Percentiles rank a stretch among this genome's conserved stretches.
These are phyloP conservation scores for Acrocephalus arundinaceus DNA, from an alignment of 2,113 vertebrate species.

Conservation along the genomic window DNA sequence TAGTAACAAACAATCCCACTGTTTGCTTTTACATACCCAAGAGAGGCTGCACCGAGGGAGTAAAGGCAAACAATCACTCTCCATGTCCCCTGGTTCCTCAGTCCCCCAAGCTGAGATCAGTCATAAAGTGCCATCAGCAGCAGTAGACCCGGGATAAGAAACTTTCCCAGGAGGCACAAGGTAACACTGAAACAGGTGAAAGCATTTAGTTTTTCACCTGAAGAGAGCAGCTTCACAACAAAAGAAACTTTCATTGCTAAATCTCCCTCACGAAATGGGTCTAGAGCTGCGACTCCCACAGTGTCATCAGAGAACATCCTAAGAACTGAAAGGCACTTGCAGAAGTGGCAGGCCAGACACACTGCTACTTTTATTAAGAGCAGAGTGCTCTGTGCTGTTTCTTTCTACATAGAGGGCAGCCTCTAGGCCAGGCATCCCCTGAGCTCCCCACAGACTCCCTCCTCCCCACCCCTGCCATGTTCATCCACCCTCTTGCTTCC, in stretches of 20 bases:
- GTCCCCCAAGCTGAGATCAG: background rate
- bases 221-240: background rate
- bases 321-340: background rate
- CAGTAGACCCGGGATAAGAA: background rate
- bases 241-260: background rate
- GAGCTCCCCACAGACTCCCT: background rate
- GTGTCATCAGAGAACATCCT: background rate
- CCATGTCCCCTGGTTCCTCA: background rate
- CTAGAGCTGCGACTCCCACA: background rate
- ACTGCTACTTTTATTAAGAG: background rate
- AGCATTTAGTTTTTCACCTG: background rate
- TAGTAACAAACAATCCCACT: background rate
- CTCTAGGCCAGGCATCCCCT: background rate
- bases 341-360: background rate
- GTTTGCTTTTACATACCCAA: background rate
- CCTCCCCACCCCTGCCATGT: background rate
- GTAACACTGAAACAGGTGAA: background rate
- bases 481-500: background rate
- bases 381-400: background rate
- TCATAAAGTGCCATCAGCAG: background rate
- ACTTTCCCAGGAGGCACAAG: background rate
- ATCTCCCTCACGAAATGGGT: background rate
- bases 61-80: background rate
- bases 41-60: background rate
- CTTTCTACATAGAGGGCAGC: background rate